Conservation (phyloP, 2,113 vertebrate species). For the Syrrhaptes paradoxus region DNA sequence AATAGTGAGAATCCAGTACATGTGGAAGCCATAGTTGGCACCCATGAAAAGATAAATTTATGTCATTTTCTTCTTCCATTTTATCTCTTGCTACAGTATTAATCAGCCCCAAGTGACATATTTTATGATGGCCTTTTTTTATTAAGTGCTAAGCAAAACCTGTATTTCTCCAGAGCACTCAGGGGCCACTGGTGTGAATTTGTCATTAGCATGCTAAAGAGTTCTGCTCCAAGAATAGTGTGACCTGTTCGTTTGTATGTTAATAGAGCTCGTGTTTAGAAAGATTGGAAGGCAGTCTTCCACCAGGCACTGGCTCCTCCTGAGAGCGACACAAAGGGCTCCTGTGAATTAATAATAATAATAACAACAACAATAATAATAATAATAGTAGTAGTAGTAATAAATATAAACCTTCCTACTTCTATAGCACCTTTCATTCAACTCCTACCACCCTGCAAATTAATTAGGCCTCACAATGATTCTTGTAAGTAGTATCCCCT, state of each 20-base stretch:
- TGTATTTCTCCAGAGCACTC: slow-evolving; percentile 65
- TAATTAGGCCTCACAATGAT: background rate
- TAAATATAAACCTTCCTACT: background rate
- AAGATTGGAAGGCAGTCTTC: slow-evolving; percentile 4
- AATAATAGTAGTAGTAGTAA: background rate
- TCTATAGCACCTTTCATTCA: background rate
- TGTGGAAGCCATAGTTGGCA: background rate
- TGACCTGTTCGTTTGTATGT: slow-evolving; percentile 61
- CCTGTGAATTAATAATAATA: background rate
- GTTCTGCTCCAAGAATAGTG: slow-evolving; percentile 66
- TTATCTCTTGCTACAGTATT: background rate
- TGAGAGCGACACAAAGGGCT: background rate
- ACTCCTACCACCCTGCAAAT: background rate
- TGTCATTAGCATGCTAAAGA: slow-evolving; percentile 72
- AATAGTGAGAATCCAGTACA: background rate
- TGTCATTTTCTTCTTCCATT: slow-evolving; percentile 2
- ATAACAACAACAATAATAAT: background rate
- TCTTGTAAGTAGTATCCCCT: background rate
- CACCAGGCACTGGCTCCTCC: background rate
- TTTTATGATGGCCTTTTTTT: slow-evolving; percentile 52
- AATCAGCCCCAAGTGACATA: background rate
- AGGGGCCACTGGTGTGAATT: slow-evolving; percentile 57
- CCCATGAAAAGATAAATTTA: slow-evolving; percentile 16
- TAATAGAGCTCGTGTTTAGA: slow-evolving; percentile 28
- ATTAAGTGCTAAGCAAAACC: slow-evolving; percentile 49